Conservation (phyloP, 2,797 vertebrate genomes). For the Bradypodion pumilum region DNA sequence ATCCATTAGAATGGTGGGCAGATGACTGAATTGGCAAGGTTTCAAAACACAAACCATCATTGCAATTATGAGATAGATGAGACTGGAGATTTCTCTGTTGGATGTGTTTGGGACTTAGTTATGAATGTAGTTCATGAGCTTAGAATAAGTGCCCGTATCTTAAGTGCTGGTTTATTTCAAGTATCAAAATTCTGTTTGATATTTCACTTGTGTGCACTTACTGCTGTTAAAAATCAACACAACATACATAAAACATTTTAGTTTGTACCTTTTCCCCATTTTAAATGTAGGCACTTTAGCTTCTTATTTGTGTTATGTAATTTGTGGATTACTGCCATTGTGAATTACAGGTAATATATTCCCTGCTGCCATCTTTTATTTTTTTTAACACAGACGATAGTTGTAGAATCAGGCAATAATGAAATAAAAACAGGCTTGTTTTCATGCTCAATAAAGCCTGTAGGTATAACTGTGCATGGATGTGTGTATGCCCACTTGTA, state of each 20-base stretch:
- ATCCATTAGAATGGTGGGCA: slow-evolving; percentile 9
- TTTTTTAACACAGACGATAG: background rate
- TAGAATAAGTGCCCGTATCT: slow-evolving; percentile 30
- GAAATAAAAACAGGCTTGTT: background rate
- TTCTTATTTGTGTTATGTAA: background rate
- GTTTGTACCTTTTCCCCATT: background rate
- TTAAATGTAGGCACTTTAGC: background rate
- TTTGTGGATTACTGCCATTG: background rate
- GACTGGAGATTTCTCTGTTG: slow-evolving; percentile 16
- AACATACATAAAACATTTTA: background rate
- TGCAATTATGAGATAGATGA: slow-evolving; percentile 26
- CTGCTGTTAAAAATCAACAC: background rate
- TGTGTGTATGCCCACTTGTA: too few relatives aligned
- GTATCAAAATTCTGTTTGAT: slow-evolving; percentile 19
- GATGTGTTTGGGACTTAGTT: slow-evolving; percentile 13
- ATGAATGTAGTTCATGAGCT: slow-evolving; percentile 29
- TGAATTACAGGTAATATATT: too few relatives aligned
- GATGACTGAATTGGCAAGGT: slow-evolving; percentile 12
- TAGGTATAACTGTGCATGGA: background rate
- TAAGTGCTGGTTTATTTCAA: slow-evolving; percentile 40
- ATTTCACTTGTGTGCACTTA: slow-evolving; percentile 15
- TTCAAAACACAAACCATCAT: slow-evolving; percentile 27
- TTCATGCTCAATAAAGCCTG: background rate
- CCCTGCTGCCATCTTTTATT: too few relatives aligned
- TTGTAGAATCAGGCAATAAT: background rate